Conservation (phyloP, 2,797 vertebrate species). For the Chiloscyllium punctatum region DNA sequence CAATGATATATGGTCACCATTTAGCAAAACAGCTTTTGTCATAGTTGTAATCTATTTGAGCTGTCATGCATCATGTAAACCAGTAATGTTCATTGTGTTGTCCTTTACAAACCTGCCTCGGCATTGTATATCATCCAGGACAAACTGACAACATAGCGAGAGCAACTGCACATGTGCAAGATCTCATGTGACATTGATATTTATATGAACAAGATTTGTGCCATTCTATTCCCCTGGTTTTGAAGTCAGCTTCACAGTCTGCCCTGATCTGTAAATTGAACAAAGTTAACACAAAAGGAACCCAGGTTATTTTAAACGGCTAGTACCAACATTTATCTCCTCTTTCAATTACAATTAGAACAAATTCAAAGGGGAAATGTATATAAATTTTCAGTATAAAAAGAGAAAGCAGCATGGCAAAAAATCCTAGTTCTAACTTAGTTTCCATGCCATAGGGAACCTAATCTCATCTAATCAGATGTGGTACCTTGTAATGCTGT, state of each 20-base stretch:
- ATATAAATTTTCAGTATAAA: background rate
- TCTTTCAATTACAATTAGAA: background rate
- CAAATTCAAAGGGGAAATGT: background rate
- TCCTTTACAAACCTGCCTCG: background rate
- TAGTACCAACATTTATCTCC: background rate
- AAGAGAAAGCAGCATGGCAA: too few species aligned
- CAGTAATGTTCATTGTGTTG: background rate
- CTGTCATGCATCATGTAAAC: background rate
- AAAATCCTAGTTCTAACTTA: background rate
- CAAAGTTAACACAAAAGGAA: background rate
- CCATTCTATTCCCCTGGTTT: background rate
- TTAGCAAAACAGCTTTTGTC: background rate
- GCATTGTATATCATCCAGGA: background rate
- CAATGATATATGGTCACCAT: background rate
- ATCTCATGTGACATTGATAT: too few species aligned
- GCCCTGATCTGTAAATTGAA: background rate
- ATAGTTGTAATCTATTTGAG: background rate
- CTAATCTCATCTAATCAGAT: too few species aligned
- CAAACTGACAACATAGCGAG: background rate
- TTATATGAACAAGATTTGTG: background rate
- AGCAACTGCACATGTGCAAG: background rate
- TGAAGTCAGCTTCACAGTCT: background rate
- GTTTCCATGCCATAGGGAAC: too few species aligned
- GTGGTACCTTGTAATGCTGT: background rate
- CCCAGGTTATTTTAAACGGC: background rate